Percentiles rank a stretch among this genome's conserved stretches.
phyloP scores from a whole-genome alignment of 2,888 invertebrate species.

The Cephus pulcher region DNA sequence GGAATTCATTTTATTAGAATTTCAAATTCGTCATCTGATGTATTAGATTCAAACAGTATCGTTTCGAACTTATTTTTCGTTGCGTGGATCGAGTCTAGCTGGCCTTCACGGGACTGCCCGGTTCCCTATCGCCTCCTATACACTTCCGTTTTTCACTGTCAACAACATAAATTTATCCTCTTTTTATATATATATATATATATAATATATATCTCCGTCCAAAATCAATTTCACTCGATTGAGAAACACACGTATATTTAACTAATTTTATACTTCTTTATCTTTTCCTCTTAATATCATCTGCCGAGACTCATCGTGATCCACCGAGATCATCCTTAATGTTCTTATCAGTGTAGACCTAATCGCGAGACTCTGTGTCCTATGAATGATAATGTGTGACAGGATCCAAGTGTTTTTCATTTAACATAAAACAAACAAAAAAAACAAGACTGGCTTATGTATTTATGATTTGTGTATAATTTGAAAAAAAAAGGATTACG shows the following conservation, averaged over 20 bases:
- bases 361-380: background rate
- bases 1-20: slow-evolving; percentile 8
- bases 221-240: background rate
- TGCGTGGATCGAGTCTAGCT: slow-evolving; percentile 34
- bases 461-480: background rate
- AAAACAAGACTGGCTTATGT: background rate
- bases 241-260: background rate
- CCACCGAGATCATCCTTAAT: background rate
- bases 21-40: background rate
- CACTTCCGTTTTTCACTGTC: slow-evolving; percentile 52
- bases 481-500: no score
- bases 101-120: slow-evolving; percentile 40
- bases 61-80: slow-evolving; percentile 49
- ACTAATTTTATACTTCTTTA: background rate
- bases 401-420: background rate
- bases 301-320: background rate
- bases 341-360: background rate
- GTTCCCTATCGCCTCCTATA: slow-evolving; percentile 41
- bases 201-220: background rate
- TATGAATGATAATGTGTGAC: background rate
- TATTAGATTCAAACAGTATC: slow-evolving; percentile 10
- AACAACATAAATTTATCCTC: slow-evolving; percentile 36
- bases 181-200: background rate
- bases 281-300: background rate
- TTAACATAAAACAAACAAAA: background rate